These are phyloP conservation scores for Laticauda colubrina DNA, from an alignment of 2,113 vertebrate species.

Conservation along the genomic window DNA sequence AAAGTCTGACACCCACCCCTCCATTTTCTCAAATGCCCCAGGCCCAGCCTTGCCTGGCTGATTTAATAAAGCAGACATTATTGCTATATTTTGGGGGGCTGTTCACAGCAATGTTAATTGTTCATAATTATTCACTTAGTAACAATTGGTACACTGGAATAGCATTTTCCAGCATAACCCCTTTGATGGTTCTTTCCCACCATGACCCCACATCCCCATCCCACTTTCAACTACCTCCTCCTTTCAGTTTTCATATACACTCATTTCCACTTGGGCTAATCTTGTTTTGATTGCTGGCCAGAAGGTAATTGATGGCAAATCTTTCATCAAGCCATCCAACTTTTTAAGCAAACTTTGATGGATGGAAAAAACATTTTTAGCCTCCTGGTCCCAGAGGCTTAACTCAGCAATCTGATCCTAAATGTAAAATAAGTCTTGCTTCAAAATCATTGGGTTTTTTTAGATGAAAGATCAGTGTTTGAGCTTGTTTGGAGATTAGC, in stretches of 20 bases:
- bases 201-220: not conserved
- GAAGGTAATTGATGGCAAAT: slow-evolving; percentile 70
- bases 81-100: not conserved
- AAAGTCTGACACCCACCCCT: not conserved
- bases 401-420: not conserved
- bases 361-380: slow-evolving; percentile 70
- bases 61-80: not conserved
- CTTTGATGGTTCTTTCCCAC: not conserved
- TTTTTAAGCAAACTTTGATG: slow-evolving; percentile 73
- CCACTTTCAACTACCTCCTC: not conserved
- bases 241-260: not conserved
- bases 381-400: slow-evolving; percentile 60
- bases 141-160: slow-evolving; percentile 15
- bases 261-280: slow-evolving; percentile 71
- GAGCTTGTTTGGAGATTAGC: slow-evolving; percentile 64
- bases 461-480: slow-evolving; percentile 36
- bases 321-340: slow-evolving; percentile 69
- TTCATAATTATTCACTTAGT: not conserved
- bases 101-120: not conserved
- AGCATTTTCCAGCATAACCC: slow-evolving; percentile 54
- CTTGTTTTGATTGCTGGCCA: slow-evolving; percentile 76
- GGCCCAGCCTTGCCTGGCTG: not conserved
- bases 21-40: not conserved
- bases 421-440: not conserved
- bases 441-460: not conserved